A percentile compares a stretch with the other conserved stretches of the same genome.
phyloP scores from a whole-genome alignment of 2,888 invertebrate species.

The Lepidocyrtinus sp. region DNA sequence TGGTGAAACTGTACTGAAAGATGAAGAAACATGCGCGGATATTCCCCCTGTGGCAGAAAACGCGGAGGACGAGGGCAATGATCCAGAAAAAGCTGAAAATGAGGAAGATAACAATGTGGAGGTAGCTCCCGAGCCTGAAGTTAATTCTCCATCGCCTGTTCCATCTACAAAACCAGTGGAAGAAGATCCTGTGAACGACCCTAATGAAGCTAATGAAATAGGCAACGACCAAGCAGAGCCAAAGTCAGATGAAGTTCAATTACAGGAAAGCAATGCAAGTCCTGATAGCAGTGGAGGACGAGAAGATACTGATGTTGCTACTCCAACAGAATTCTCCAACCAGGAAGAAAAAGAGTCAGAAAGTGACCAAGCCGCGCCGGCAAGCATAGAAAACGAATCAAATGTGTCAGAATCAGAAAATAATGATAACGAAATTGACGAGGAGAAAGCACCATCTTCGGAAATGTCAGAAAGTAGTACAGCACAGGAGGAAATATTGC shows the following conservation, averaged over 20 bases:
- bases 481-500: background rate
- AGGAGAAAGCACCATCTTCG: too few relatives aligned
- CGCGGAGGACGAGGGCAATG: too few relatives aligned
- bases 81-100: slow-evolving; percentile 39
- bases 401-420: slow-evolving; percentile 15
- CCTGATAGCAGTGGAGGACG: slow-evolving; percentile 36
- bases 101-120: slow-evolving; percentile 37
- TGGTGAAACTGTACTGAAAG: too few relatives aligned
- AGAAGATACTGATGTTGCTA: slow-evolving; percentile 44
- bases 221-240: slow-evolving; percentile 14
- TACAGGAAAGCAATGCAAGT: slow-evolving; percentile 26
- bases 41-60: too few relatives aligned
- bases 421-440: background rate
- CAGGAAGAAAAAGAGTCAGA: slow-evolving; percentile 28
- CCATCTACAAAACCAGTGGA: slow-evolving; percentile 19
- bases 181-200: slow-evolving; percentile 19
- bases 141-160: background rate
- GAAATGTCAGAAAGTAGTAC: background rate
- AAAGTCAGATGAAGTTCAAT: slow-evolving; percentile 30
- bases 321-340: slow-evolving; percentile 34
- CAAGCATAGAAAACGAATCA: slow-evolving; percentile 32
- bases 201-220: slow-evolving; percentile 18
- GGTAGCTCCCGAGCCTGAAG: slow-evolving; percentile 23
- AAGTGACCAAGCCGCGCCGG: too few relatives aligned
- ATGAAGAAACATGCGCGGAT: too few relatives aligned